phyloP scores from a whole-genome alignment of 2,888 invertebrate species.

The Sarcophaga carnaria region DNA sequence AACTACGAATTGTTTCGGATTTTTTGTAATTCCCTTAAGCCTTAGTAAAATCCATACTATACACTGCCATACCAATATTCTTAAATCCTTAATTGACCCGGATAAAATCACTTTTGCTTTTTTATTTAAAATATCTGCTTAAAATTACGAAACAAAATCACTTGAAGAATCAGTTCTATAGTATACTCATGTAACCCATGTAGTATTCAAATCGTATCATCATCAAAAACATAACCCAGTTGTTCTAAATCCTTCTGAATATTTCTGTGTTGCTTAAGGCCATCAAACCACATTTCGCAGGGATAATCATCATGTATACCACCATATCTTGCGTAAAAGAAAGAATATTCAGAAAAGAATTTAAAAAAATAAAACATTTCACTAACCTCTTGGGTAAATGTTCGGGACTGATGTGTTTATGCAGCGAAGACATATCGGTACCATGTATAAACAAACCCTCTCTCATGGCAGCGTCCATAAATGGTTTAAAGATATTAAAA shows the following conservation, averaged over 20 bases:
- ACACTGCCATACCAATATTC: too few species aligned
- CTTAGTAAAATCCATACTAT: too few species aligned
- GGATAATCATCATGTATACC: conserved; percentile 86
- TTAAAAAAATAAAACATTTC: background rate
- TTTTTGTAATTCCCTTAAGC: too few species aligned
- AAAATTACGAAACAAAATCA: background rate
- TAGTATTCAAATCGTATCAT: conserved; percentile 4
- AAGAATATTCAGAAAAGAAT: background rate
- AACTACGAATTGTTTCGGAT: too few species aligned
- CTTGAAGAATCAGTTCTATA: conserved; percentile 29
- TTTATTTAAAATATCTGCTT: conserved; percentile 15
- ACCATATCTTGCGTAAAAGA: conserved; percentile 76
- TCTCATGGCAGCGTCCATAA: conserved; percentile 87
- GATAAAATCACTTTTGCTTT: background rate
- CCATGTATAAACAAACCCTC: conserved; percentile 86
- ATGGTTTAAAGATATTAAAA: conserved; percentile 89
- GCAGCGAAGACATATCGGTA: conserved; percentile 87
- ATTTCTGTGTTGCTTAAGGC: conserved; percentile 83
- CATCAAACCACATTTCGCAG: conserved; percentile 89
- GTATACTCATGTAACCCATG: background rate
- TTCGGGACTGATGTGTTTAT: conserved; percentile 87
- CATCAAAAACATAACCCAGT: conserved; percentile 85
- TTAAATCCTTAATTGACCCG: too few species aligned
- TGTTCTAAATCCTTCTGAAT: conserved; percentile 86
- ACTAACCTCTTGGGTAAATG: conserved; percentile 85